These are phyloP conservation scores for Rhadina sibilatrix DNA, from an alignment of 2,113 vertebrate genomes.

Conservation along the genomic window DNA sequence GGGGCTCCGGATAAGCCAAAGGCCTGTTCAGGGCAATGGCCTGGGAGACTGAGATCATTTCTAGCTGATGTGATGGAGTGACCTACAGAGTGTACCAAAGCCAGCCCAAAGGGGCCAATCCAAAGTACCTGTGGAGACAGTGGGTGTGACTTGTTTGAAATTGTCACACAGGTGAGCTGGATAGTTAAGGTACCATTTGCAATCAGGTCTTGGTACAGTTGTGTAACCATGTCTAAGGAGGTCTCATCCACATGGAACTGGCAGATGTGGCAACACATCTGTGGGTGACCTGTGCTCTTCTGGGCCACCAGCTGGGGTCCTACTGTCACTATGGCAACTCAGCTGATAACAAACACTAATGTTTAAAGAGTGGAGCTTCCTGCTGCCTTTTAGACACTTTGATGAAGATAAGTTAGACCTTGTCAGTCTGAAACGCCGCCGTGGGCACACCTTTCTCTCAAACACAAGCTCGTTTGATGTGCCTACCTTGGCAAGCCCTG, in stretches of 20 bases:
- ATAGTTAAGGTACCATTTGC: not conserved
- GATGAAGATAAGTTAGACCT: not conserved
- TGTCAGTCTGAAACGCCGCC: rapidly evolving
- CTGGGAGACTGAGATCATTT: not conserved
- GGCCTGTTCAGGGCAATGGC: not conserved
- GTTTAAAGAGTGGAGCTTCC: not conserved
- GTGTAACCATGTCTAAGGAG: not conserved
- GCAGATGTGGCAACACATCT: not conserved
- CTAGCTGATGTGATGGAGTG: not conserved
- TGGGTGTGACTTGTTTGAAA: not conserved
- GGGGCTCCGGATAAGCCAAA: not conserved
- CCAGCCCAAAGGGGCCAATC: not conserved
- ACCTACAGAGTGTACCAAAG: not conserved
- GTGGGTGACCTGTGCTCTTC: not conserved
- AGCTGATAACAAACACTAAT: not conserved
- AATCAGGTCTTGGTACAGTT: not conserved
- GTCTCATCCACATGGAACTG: not conserved
- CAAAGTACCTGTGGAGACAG: not conserved
- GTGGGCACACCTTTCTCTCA: not conserved
- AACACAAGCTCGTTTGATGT: not conserved
- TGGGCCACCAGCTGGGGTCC: not conserved
- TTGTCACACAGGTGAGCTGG: not conserved
- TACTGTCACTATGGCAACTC: not conserved
- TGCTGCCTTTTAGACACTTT: not conserved
- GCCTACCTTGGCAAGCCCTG: not conserved